Evolutionary conservation across 2,797 vertebrate species (phyloP).

Genomic region (Micrastur ruficollis): DNA sequence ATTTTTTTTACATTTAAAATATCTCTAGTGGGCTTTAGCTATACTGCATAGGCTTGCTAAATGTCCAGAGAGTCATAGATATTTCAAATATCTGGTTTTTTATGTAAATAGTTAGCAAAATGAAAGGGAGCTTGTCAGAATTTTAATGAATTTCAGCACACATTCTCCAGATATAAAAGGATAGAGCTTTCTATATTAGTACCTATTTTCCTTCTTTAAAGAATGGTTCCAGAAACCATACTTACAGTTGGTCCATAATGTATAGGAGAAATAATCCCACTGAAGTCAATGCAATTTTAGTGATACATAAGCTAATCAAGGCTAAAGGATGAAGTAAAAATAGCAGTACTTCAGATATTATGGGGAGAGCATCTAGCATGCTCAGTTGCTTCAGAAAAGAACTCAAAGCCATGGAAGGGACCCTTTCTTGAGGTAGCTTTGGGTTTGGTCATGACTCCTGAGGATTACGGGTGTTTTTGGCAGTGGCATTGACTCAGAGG

Average conservation of each 20-base stretch:
- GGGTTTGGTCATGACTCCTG: background rate
- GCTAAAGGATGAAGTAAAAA: background rate
- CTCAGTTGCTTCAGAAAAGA: background rate
- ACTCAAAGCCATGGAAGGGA: background rate
- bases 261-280: background rate
- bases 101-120: background rate
- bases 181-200: background rate
- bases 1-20: background rate
- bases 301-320: background rate
- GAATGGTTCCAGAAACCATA: background rate
- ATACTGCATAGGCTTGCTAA: background rate
- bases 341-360: background rate
- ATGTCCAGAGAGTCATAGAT: background rate
- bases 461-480: background rate
- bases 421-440: background rate
- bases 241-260: background rate
- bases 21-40: background rate
- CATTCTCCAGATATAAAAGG: background rate
- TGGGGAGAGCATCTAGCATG: background rate
- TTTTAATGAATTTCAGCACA: background rate
- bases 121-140: background rate
- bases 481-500: background rate
- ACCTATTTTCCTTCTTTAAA: background rate
- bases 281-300: background rate
- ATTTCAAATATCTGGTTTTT: background rate